Percentiles rank a stretch among this genome's conserved stretches.
Evolutionary conservation across 2,113 vertebrate species (phyloP).

Genomic region (Nyctibius bracteatus): DNA sequence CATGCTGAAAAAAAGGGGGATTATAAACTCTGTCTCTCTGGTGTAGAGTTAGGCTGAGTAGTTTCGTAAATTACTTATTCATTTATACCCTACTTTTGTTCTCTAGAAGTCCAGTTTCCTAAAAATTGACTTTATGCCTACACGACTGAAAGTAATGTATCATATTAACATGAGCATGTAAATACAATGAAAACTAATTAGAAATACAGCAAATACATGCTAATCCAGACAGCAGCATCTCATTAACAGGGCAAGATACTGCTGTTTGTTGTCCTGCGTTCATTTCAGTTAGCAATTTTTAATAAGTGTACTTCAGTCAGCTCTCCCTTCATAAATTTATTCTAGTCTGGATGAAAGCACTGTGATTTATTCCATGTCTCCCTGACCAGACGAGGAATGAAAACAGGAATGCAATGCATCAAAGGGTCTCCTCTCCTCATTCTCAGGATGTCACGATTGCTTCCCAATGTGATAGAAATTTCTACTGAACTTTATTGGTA

Average conservation of each 20-base stretch:
- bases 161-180: conserved; percentile 51
- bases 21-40: conserved; percentile 59
- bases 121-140: conserved; percentile 47
- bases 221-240: conserved; percentile 25
- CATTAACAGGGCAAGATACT: conserved; percentile 14
- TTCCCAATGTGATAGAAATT: neutral
- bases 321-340: conserved; percentile 19
- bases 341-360: neutral
- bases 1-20: conserved; percentile 36
- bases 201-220: conserved; percentile 46
- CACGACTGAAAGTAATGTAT: conserved; percentile 47
- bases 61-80: conserved; percentile 65
- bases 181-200: conserved; percentile 58
- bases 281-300: conserved; percentile 26
- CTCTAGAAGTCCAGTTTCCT: conserved; percentile 54
- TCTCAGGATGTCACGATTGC: neutral
- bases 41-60: conserved; percentile 38
- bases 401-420: conserved; percentile 26
- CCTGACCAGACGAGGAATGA: neutral
- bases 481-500: neutral
- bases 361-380: conserved; percentile 40
- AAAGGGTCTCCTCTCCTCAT: neutral
- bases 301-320: neutral
- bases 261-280: conserved; percentile 15
- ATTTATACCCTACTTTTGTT: conserved; percentile 59